These are phyloP conservation scores for Sarcophaga variegata DNA, from an alignment of 2,888 invertebrate species.

Conservation along the genomic window DNA sequence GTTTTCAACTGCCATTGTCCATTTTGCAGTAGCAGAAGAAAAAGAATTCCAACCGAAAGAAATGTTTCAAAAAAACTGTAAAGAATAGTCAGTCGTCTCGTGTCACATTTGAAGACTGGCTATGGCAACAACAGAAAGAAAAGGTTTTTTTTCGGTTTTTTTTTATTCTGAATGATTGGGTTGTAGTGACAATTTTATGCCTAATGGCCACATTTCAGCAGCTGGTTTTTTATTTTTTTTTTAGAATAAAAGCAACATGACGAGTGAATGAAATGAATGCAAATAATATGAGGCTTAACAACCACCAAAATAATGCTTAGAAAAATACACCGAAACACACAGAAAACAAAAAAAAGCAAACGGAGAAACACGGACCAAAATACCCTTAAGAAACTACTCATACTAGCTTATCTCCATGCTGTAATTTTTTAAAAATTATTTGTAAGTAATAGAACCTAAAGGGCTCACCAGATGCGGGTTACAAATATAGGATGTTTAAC, in stretches of 20 bases:
- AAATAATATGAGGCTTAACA: slow-evolving; percentile 56
- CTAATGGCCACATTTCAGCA: slow-evolving; percentile 62
- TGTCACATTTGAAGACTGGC: background rate
- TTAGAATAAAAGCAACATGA: slow-evolving; percentile 51
- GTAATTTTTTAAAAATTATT: background rate
- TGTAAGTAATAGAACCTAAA: background rate
- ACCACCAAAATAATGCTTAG: slow-evolving; percentile 23
- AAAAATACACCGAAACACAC: too few relatives aligned
- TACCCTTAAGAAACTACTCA: slow-evolving; percentile 63
- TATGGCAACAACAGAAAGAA: slow-evolving; percentile 36
- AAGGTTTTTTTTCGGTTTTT: background rate
- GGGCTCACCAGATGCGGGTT: background rate
- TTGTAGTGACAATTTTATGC: slow-evolving; percentile 69
- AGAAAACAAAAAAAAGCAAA: background rate
- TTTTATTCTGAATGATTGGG: slow-evolving; percentile 65
- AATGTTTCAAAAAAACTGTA: background rate
- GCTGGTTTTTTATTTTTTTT: background rate
- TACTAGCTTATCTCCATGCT: slow-evolving; percentile 3
- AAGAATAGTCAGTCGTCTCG: background rate
- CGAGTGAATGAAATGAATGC: slow-evolving; percentile 62
- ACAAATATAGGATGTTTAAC: background rate
- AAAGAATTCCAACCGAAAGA: background rate
- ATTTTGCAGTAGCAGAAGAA: slow-evolving; percentile 1
- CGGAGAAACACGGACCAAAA: background rate
- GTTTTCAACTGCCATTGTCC: slow-evolving; percentile 60